Conservation (phyloP, 2,797 vertebrate species). For the Gallinago solitaria region DNA sequence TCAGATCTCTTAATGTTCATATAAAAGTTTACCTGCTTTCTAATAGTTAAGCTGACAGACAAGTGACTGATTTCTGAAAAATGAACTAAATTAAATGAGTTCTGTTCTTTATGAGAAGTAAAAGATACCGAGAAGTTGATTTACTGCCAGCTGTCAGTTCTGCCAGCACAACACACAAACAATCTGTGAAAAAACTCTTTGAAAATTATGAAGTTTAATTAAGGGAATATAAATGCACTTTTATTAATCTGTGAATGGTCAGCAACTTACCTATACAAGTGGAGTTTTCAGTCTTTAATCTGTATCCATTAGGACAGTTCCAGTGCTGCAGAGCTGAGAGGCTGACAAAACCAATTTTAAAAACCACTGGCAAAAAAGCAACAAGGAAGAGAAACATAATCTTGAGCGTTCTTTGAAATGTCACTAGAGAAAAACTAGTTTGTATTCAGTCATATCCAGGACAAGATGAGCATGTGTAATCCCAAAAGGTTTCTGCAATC, state of each 20-base stretch:
- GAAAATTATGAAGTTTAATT: neutral
- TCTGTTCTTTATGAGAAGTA: neutral
- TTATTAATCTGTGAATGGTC: neutral
- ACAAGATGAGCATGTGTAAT: conserved; percentile 52
- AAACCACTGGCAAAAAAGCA: conserved; percentile 69
- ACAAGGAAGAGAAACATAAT: conserved; percentile 82
- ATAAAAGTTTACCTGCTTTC: neutral
- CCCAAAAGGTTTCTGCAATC: conserved; percentile 50
- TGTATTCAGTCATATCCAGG: conserved; percentile 72
- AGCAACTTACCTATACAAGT: conserved; percentile 83
- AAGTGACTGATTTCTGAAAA: neutral
- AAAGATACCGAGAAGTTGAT: neutral
- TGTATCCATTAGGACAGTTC: conserved; percentile 78
- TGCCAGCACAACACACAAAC: neutral
- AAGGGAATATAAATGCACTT: neutral
- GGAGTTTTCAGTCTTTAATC: conserved; percentile 57
- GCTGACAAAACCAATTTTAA: conserved; percentile 74
- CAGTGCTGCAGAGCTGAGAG: conserved; percentile 53
- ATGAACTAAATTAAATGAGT: neutral
- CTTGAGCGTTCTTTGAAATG: conserved; percentile 36
- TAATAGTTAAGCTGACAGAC: neutral
- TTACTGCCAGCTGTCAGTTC: neutral
- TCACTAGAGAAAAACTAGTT: conserved; percentile 59
- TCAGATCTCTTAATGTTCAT: neutral
- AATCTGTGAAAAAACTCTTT: neutral